Conservation (phyloP, 1,140 invertebrate genomes). For the Drosophila baimaii region DNA sequence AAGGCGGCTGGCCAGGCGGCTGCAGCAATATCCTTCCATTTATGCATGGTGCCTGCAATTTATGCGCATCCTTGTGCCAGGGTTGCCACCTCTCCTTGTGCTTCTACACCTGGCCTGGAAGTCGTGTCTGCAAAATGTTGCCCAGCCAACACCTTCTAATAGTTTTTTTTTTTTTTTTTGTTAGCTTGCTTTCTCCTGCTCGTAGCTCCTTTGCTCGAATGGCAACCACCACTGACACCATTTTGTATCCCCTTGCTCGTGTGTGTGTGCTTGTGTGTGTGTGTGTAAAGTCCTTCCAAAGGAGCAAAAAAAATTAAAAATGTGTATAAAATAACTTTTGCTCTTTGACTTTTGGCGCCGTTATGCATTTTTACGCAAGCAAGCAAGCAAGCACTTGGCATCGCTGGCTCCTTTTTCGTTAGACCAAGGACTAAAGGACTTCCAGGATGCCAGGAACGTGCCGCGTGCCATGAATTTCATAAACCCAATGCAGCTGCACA, state of each 20-base stretch:
- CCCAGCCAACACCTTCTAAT: slow-evolving; percentile 71
- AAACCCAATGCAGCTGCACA: slow-evolving; percentile 17
- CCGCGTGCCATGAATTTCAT: slow-evolving; percentile 55
- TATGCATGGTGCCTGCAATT: slow-evolving; percentile 75
- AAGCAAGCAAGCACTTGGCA: slow-evolving; percentile 60
- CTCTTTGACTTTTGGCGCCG: slow-evolving; percentile 72
- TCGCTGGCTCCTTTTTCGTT: slow-evolving; percentile 33
- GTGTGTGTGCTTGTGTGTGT: slow-evolving; percentile 14
- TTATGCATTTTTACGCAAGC: slow-evolving; percentile 73
- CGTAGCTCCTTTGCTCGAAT: slow-evolving; percentile 42
- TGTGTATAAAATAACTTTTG: slow-evolving; percentile 74
- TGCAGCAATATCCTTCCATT: slow-evolving; percentile 65
- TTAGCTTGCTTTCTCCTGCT: too few relatives aligned
- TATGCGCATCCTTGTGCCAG: slow-evolving; percentile 58
- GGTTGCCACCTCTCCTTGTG: slow-evolving; percentile 27
- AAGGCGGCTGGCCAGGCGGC: slow-evolving; percentile 27
- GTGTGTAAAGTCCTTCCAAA: slow-evolving; percentile 35
- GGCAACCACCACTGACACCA: slow-evolving; percentile 71
- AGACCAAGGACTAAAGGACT: slow-evolving; percentile 43
- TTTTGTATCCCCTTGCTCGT: slow-evolving; percentile 45
- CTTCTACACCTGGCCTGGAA: slow-evolving; percentile 14
- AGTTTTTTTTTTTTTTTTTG: slow-evolving; percentile 38
- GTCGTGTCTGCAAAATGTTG: slow-evolving; percentile 69
- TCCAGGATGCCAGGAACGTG: slow-evolving; percentile 35
- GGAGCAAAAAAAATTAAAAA: slow-evolving; percentile 66